Base-by-base conservation (phyloP, 1,140 invertebrate species). In the Hylaeus anthracinus region DNA sequence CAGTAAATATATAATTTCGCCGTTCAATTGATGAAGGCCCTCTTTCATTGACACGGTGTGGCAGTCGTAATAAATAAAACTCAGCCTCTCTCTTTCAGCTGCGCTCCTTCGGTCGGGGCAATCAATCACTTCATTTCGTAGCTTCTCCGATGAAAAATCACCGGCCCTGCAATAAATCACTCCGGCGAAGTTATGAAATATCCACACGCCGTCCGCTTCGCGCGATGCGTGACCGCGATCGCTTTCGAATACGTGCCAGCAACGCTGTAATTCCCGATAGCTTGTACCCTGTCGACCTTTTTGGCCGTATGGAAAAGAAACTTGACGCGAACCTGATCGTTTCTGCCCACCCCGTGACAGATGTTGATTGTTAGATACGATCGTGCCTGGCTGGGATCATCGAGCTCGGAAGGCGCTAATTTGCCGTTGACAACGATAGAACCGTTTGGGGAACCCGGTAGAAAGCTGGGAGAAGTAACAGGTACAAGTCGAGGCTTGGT, bases 41-140 rank as follows among this genome's bases (percentile, higher is more conserved):
- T 8, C n/a, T 67, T 67, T 63, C 56, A 48, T 58, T 48, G 53
- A 5, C 15, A 15, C 9, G 14, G 3, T 3, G 1, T 1, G n/a
- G 60, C 37, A 61, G 37, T 39, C 55, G 72, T 67, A 74, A 75
- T 80, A 80, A 80, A 80, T 80, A 75, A 80, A 80, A 75, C 67
- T 37, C 71, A 41, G 51, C 41, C 39, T 9, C 51, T 9, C 53
- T 48, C 56, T 39, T 72, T 70, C 63, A 9, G 9, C 37, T 53
- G 67, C 72, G 63, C 69, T 79, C 72, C 61, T 86, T 86, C 56
- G 74, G 26, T 66, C 8, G 58, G 65, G 53, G 82, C 82, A 84
- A 87, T 87, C 86, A 87, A 87, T 87, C 86, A 87, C 74, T 84
- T 87, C 76, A 79, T 84, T 87, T 78, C 67, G 81, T 84, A 84